A percentile compares a stretch with the other conserved stretches of the same genome.
Conservation (phyloP, 2,888 invertebrate genomes). For the Icerya purchasi region DNA sequence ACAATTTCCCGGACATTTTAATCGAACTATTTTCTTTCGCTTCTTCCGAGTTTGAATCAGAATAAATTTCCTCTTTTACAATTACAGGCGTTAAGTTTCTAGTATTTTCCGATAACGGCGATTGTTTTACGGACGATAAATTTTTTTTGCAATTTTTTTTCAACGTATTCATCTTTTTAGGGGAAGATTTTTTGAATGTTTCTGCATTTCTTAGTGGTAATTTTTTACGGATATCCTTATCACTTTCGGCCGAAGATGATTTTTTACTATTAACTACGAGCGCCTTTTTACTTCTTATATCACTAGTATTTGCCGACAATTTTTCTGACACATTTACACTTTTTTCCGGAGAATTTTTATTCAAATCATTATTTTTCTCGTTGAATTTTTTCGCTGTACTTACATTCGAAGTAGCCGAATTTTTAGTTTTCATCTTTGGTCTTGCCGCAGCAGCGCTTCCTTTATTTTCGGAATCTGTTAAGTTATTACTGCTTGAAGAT, state of each 20-base stretch:
- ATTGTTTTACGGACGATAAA: too few relatives aligned
- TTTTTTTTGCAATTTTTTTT: too few relatives aligned
- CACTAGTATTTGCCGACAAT: too few relatives aligned
- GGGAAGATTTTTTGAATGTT: too few relatives aligned
- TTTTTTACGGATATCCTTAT: too few relatives aligned
- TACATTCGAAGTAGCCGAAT: not conserved
- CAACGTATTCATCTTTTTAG: too few relatives aligned
- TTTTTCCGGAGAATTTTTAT: not conserved
- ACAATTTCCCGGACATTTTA: not conserved
- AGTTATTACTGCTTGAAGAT: not conserved
- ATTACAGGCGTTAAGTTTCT: slow-evolving; percentile 3
- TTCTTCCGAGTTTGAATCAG: slow-evolving; percentile 3
- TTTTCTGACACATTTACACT: too few relatives aligned
- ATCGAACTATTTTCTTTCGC: slow-evolving; percentile 2
- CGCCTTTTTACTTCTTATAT: too few relatives aligned
- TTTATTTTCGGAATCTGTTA: not conserved
- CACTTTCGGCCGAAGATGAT: too few relatives aligned
- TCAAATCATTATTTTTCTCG: not conserved
- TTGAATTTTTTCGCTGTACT: not conserved
- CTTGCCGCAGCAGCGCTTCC: not conserved
- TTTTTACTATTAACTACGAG: too few relatives aligned
- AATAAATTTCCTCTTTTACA: slow-evolving; percentile 6
- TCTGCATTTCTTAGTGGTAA: too few relatives aligned
- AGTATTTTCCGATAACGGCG: too few relatives aligned
- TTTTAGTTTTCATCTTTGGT: not conserved